Percentiles rank a stretch among this genome's conserved stretches.
phyloP scores from a whole-genome alignment of 2,113 vertebrate species.

The Cyanocitta stelleri region DNA sequence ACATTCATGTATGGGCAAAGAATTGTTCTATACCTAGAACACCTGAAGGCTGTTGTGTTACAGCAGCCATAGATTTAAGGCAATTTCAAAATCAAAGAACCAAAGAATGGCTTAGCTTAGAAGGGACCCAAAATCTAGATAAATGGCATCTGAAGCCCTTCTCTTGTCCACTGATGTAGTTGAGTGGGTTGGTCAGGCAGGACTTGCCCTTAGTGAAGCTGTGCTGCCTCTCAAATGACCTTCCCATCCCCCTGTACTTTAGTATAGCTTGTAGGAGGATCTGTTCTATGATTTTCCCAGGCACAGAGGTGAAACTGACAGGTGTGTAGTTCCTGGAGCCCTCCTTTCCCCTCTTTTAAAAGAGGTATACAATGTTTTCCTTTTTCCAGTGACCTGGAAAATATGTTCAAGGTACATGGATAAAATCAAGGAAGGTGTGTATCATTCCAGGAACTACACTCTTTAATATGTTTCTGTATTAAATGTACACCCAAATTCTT shows the following conservation, averaged over 20 bases:
- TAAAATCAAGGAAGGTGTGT: not conserved
- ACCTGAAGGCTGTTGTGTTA: not conserved
- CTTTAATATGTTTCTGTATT: not conserved
- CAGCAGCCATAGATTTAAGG: not conserved
- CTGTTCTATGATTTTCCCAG: not conserved
- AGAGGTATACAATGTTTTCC: not conserved
- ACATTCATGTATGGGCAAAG: not conserved
- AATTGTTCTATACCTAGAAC: not conserved
- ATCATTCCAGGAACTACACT: not conserved
- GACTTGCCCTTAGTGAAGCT: not conserved
- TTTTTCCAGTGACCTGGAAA: not conserved
- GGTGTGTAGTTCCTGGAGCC: not conserved
- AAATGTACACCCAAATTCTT: not conserved
- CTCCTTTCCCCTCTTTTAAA: not conserved
- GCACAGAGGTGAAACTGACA: not conserved
- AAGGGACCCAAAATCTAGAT: not conserved
- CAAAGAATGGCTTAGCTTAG: not conserved
- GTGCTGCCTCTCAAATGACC: not conserved
- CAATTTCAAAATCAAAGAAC: not conserved
- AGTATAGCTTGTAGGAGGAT: not conserved
- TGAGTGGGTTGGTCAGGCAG: not conserved
- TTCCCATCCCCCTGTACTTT: not conserved
- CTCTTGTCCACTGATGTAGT: not conserved
- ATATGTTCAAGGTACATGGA: not conserved
- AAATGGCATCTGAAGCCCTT: not conserved